phyloP scores from a whole-genome alignment of 2,888 invertebrate species.

The Mimas tiliae region DNA sequence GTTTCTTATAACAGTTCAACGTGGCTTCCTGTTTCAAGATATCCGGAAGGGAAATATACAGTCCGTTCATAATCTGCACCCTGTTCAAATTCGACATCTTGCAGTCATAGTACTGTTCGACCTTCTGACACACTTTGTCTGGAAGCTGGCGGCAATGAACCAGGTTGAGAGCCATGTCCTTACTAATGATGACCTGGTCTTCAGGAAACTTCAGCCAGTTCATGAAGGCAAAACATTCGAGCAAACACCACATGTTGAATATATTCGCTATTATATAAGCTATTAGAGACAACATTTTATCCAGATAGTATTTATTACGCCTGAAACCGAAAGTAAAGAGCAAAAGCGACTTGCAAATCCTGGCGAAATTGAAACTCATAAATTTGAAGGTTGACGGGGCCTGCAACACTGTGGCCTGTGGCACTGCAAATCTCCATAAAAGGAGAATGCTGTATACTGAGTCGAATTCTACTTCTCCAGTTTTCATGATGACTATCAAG shows the following conservation, averaged over 20 bases:
- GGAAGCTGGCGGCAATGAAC: conserved; percentile 40
- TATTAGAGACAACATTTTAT: conserved; percentile 41
- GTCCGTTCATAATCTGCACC: conserved; percentile 39
- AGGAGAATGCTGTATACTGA: conserved; percentile 32
- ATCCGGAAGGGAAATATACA: conserved; percentile 40
- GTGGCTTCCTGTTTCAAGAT: conserved; percentile 43
- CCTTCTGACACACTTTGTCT: conserved; percentile 40
- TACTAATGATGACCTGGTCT: conserved; percentile 32
- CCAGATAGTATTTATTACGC: conserved; percentile 34
- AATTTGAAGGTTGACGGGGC: conserved; percentile 20
- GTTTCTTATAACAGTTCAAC: conserved; percentile 34
- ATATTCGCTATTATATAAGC: conserved; percentile 41
- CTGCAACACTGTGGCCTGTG: too few relatives aligned
- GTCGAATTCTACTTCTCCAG: conserved; percentile 23
- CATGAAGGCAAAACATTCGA: conserved; percentile 45
- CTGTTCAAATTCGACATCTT: conserved; percentile 35
- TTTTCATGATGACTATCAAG: conserved; percentile 34
- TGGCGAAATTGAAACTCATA: conserved; percentile 38
- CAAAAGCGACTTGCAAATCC: conserved; percentile 46
- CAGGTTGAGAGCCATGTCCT: conserved; percentile 35
- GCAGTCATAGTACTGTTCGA: conserved; percentile 40
- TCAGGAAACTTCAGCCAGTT: conserved; percentile 36
- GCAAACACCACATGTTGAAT: conserved; percentile 48
- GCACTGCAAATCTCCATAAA: conserved; percentile 22
- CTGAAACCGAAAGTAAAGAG: conserved; percentile 44